Percentiles rank a stretch among this genome's conserved stretches.
These are phyloP conservation scores for Pseudopodoces humilis DNA, from an alignment of 2,113 vertebrate genomes.

Conservation along the genomic window DNA sequence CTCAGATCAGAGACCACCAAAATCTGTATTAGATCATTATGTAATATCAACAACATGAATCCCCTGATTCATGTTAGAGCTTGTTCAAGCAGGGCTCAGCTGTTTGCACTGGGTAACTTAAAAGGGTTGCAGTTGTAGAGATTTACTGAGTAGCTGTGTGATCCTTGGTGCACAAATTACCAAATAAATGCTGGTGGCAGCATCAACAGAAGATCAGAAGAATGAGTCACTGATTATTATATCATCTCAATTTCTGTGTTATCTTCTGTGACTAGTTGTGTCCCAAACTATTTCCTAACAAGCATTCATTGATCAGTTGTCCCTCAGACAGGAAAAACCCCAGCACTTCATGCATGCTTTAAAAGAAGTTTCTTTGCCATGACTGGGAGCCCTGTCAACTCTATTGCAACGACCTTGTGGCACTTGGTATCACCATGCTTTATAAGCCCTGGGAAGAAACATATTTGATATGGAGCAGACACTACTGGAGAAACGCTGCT, in stretches of 20 bases:
- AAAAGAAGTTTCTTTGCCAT: not conserved
- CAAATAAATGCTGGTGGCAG: not conserved
- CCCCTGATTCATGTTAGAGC: not conserved
- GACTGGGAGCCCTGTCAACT: not conserved
- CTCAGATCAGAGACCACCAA: not conserved
- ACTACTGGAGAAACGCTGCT: accelerated
- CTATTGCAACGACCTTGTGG: not conserved
- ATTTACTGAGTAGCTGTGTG: not conserved
- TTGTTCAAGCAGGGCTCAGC: not conserved
- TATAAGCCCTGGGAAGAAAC: not conserved
- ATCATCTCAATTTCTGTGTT: not conserved
- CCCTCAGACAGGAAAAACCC: not conserved
- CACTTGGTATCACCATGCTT: not conserved
- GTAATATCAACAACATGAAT: not conserved
- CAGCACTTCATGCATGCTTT: not conserved
- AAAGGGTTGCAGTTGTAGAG: not conserved
- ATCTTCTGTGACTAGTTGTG: not conserved
- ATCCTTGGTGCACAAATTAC: not conserved
- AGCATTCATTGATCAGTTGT: not conserved
- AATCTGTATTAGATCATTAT: not conserved
- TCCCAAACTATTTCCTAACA: not conserved
- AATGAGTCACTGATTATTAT: not conserved
- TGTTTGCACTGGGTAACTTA: not conserved
- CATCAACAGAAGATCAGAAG: not conserved
- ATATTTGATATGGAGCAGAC: not conserved